phyloP scores from a whole-genome alignment of 2,113 vertebrate genomes.

The Ctenodactylus gundi region DNA sequence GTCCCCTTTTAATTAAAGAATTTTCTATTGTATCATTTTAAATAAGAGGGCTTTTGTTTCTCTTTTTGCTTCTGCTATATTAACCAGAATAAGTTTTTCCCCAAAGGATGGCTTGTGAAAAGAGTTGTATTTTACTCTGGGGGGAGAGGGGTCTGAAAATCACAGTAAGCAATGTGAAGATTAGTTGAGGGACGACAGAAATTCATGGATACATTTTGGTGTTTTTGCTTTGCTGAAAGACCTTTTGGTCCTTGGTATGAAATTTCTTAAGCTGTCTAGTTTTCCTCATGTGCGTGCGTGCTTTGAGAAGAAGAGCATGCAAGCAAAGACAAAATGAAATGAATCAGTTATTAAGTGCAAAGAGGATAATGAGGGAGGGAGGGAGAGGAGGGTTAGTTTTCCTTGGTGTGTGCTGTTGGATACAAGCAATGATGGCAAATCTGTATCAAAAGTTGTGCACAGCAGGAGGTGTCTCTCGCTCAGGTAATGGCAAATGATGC shows the following conservation, averaged over 20 bases:
- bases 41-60: slow-evolving; percentile 22
- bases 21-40: neutral
- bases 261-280: neutral
- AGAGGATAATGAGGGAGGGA: slow-evolving; percentile 58
- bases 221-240: neutral
- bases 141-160: neutral
- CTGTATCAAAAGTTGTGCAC: slow-evolving; percentile 77
- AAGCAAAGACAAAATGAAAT: slow-evolving; percentile 57
- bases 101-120: neutral
- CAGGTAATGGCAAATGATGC: slow-evolving; percentile 86
- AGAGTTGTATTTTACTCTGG: neutral
- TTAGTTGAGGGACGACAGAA: neutral
- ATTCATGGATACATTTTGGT: neutral
- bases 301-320: slow-evolving; percentile 45
- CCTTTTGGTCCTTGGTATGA: neutral
- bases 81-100: neutral
- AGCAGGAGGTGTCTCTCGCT: slow-evolving; percentile 80
- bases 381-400: slow-evolving; percentile 62
- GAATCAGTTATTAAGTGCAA: slow-evolving; percentile 66
- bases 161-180: neutral
- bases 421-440: slow-evolving; percentile 59
- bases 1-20: neutral
- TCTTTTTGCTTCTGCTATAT: neutral
- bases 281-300: neutral
- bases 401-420: slow-evolving; percentile 38